Base-by-base conservation (phyloP, 2,113 vertebrate genomes). In the Polypterus senegalus region DNA sequence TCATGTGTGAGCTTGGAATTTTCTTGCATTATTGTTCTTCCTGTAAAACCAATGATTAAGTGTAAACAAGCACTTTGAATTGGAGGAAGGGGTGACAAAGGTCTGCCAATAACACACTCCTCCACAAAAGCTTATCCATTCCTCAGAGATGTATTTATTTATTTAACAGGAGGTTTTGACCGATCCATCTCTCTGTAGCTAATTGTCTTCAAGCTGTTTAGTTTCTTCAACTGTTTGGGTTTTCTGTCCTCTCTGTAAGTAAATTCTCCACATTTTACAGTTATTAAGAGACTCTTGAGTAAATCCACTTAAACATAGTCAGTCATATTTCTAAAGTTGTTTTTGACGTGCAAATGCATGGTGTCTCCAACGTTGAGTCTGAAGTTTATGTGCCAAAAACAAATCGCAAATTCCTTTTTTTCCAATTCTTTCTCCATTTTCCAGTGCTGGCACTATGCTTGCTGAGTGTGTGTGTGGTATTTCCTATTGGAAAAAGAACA, bases 401-500 rank as follows among this genome's bases (percentile, higher is more conserved):
- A 54, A 62, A 73, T 79, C 70, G 7, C 51, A 7, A 73, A 65
- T 65, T 46, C 27, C 27, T 27, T 27, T 27, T 27, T 27, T 27
- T 27, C 27, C 27, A 27, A 27, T 27, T 27, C 27, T 27, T 27
- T 27, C 27, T 27, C 27, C 27, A 27, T 27, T 60, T 54, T 48
- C 68, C 10, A 1, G 60, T 68, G 3, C 48, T 64, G 49, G 59
- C 54, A 58, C 5, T 6, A 0, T 7, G 45, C 57, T 64, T n/a
- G 6, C 58, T 46, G 59, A 63, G 65, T 64, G 63, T 73, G 75
- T 75, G 77, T 79, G 78, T 78, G 73, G 62, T 70, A 73, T 77
- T 79, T 87, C 68, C 68, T 76, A 69, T 70, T 80, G 73, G 77
- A 80, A 68, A 76, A 69, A 69, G 73, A 81, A 71, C 65, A 73